Percentiles rank a stretch among this genome's conserved stretches.
Evolutionary conservation across 1,140 invertebrate species (phyloP).

Genomic region (Aethina tumida): DNA sequence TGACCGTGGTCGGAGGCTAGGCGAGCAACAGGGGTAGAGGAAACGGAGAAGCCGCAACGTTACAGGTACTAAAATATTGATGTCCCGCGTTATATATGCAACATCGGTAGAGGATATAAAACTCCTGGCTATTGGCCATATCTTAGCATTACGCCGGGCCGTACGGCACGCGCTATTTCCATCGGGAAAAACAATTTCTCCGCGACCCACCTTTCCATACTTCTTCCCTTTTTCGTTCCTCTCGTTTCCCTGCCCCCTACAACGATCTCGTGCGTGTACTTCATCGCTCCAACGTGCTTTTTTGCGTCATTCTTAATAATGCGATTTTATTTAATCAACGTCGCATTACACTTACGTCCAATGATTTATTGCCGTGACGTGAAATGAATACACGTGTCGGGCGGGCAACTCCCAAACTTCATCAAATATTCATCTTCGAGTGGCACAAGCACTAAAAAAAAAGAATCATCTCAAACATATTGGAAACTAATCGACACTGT

Average conservation of each 20-base stretch:
- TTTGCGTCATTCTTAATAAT: too few relatives aligned
- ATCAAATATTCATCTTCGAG: too few relatives aligned
- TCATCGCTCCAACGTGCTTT: too few relatives aligned
- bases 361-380: too few relatives aligned
- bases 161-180: conserved; percentile 30
- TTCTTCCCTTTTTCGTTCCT: background rate
- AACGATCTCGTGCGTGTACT: background rate
- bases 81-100: conserved; percentile 36
- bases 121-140: conserved; percentile 37
- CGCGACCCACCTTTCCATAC: background rate
- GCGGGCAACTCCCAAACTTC: too few relatives aligned
- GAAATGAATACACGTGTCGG: too few relatives aligned
- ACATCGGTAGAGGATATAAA: conserved; percentile 38
- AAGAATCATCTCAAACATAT: too few relatives aligned
- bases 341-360: too few relatives aligned
- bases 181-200: conserved; percentile 36
- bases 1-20: background rate
- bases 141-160: conserved; percentile 35
- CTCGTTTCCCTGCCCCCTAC: background rate
- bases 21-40: conserved; percentile 8
- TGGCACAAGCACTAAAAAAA: too few relatives aligned
- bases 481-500: too few relatives aligned
- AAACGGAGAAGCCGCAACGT: conserved; percentile 8
- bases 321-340: too few relatives aligned
- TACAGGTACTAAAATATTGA: conserved; percentile 37